Evolutionary conservation across 2,113 vertebrate genomes (phyloP), one percentile per base, ranked within the genome.

Genomic region (Charadrius vociferus): DNA sequence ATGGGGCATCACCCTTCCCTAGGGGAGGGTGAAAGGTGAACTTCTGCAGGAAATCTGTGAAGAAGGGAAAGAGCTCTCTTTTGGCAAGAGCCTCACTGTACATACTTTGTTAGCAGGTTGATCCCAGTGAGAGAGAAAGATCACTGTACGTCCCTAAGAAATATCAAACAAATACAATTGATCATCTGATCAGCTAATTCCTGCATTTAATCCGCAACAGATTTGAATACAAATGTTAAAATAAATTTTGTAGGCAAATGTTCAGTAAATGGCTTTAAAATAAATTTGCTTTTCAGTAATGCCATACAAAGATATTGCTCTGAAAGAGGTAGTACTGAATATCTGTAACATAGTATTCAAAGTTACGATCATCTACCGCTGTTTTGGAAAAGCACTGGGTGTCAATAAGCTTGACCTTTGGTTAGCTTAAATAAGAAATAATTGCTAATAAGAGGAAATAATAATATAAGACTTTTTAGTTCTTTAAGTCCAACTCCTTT

Each of bases 51-150:
- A 98, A 90, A 8, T 62, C 88, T 47, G 94, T 94, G 41, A 98
- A 98, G 93, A 98, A 95, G 27, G 98, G 91, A 61, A 97, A 97
- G 47, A 98, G 26, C 85, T 98, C 97, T 98, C 96, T 98, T 79
- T 82, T 97, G 22, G 97, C 98, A 95, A 98, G 78, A 66, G 71
- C 59, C 61, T 98, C 96, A 30, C 96, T 97, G 1, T 67, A 93
- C 96, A 97, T 97, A 96, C 23, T 52, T 90, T 79, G 24, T 56
- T 19, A 62, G 39, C 34, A 77, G 4, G 1, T 29, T 67, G 30
- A 66, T 80, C 26, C 21, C 34, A 56, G 16, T n/a, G 45, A 56
- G 45, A 50, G 27, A 30, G 7, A 66, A 65, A 71, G 14, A 82
- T n/a, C 49, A 24, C 8, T 23, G 3, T 41, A 16, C 13, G 30